Percentiles rank a stretch among this genome's conserved stretches.
Conservation (phyloP, 2,797 vertebrate genomes). For the Callimico goeldii region DNA sequence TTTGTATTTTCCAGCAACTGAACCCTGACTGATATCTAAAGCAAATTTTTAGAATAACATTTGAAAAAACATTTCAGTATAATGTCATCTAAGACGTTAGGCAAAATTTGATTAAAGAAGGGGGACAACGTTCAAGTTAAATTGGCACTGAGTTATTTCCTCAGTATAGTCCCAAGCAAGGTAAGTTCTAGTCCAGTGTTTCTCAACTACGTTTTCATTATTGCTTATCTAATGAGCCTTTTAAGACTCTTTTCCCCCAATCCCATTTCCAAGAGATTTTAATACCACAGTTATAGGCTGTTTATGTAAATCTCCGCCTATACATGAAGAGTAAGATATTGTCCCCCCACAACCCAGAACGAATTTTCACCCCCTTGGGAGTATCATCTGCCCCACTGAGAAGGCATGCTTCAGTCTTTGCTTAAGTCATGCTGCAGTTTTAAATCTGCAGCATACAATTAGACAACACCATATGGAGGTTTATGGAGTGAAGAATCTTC, state of each 20-base stretch:
- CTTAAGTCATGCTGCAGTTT: too few relatives aligned
- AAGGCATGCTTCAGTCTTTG: not conserved
- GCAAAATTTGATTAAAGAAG: not conserved
- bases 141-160: not conserved
- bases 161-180: not conserved
- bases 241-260: not conserved
- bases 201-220: not conserved
- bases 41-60: not conserved
- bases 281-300: not conserved
- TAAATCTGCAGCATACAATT: not conserved
- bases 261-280: not conserved
- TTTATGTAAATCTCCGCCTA: not conserved
- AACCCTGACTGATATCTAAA: not conserved
- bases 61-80: not conserved
- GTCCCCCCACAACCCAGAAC: not conserved
- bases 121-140: not conserved
- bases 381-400: not conserved
- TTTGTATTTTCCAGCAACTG: not conserved
- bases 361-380: not conserved
- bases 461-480: not conserved
- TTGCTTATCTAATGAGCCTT: not conserved
- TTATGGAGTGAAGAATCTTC: not conserved
- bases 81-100: not conserved
- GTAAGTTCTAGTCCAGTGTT: not conserved
- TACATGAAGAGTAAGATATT: not conserved